A percentile compares a stretch with the other conserved stretches of the same genome.
These are phyloP conservation scores for Pholis gunnellus DNA, from an alignment of 2,113 vertebrate genomes.

Conservation along the genomic window DNA sequence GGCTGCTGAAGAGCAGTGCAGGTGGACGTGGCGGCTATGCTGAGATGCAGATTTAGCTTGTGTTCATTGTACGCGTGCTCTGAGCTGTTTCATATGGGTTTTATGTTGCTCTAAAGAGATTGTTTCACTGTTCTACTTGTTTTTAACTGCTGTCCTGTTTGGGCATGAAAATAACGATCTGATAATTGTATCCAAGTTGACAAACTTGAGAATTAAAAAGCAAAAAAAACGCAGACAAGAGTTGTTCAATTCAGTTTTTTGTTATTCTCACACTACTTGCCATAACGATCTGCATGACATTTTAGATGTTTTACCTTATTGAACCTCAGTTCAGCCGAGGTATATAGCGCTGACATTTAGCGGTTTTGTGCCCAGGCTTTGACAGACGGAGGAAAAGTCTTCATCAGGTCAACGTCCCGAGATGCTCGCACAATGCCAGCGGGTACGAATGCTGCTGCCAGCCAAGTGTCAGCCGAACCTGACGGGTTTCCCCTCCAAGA, in stretches of 20 bases:
- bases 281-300: background rate
- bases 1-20: conserved; percentile 35
- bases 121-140: conserved; percentile 47
- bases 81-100: conserved; percentile 54
- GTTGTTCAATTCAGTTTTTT: conserved; percentile 14
- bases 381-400: conserved; percentile 2
- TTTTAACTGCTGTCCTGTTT: conserved; percentile 49
- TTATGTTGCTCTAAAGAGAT: conserved; percentile 70
- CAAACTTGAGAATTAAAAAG: conserved; percentile 73
- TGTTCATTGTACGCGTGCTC: conserved; percentile 37
- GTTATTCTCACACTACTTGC: background rate
- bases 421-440: conserved; percentile 38
- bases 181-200: conserved; percentile 64
- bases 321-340: background rate
- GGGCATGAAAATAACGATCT: conserved; percentile 42
- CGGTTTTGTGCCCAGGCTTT: conserved; percentile 3
- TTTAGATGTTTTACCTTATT: background rate
- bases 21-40: conserved; percentile 23
- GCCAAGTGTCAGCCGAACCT: conserved; percentile 62
- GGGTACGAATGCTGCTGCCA: conserved; percentile 49
- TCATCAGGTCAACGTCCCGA: conserved; percentile 54
- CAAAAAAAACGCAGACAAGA: conserved; percentile 15
- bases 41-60: conserved; percentile 25
- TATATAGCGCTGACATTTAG: conserved; percentile 18
- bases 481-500: conserved; percentile 64